These are phyloP conservation scores for Xiphydria camelus DNA, from an alignment of 2,888 invertebrate species.

Conservation along the genomic window DNA sequence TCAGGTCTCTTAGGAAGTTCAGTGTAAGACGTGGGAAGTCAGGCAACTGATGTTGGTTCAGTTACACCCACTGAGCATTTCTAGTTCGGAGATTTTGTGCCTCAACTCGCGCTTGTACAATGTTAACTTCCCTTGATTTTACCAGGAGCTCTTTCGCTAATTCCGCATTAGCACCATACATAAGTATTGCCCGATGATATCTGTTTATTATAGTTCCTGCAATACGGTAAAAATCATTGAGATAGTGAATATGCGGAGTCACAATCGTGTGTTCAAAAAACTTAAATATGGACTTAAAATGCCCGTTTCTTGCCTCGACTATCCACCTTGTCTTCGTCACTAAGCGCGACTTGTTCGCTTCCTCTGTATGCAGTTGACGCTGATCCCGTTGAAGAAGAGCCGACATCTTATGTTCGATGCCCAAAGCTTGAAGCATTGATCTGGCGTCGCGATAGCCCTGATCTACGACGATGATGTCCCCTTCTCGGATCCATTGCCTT, in stretches of 20 bases:
- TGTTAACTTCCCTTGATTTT: conserved; percentile 8
- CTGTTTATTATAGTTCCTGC: conserved; percentile 15
- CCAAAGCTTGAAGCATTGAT: conserved; percentile 6
- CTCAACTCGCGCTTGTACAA: conserved; percentile 17
- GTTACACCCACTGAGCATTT: conserved; percentile 10
- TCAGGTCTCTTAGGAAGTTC: conserved; percentile 14
- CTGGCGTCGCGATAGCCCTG: conserved; percentile 11
- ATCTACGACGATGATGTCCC: conserved; percentile 16
- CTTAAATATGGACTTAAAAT: conserved; percentile 24
- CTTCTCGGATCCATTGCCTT: conserved; percentile 10
- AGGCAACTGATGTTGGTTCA: conserved; percentile 8
- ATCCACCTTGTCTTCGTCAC: conserved; percentile 27
- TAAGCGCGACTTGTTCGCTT: conserved; percentile 26
- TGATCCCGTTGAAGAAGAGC: conserved; percentile 9
- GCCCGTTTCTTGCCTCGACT: conserved; percentile 26
- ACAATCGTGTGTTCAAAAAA: conserved; percentile 4
- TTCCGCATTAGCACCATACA: conserved; percentile 12
- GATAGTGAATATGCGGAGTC: not conserved
- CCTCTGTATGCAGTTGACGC: conserved; percentile 22
- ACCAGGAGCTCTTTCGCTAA: conserved; percentile 11
- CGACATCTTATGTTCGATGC: conserved; percentile 13
- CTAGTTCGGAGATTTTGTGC: conserved; percentile 9
- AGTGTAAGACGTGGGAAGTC: conserved; percentile 12
- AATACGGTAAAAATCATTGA: conserved; percentile 12
- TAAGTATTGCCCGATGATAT: conserved; percentile 11